These are phyloP conservation scores for Lethocerus indicus DNA, from an alignment of 1,140 invertebrate species.

Conservation along the genomic window DNA sequence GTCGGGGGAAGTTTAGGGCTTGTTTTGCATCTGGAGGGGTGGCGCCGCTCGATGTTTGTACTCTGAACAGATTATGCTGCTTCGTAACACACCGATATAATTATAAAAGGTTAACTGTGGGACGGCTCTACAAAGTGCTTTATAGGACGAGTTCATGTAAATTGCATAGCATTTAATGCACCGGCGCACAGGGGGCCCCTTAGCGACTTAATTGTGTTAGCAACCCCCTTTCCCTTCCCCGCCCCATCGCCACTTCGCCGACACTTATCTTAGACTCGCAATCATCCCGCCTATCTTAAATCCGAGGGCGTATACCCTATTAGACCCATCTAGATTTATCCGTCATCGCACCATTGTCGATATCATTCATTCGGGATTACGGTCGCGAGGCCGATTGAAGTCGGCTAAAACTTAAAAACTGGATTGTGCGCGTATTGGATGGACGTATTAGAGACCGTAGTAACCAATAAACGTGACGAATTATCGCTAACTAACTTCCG, in stretches of 20 bases:
- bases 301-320: no score
- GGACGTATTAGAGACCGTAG: no score
- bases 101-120: constrained; percentile 15
- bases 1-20: background rate
- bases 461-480: no score
- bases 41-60: background rate
- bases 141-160: constrained; percentile 14
- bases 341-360: no score
- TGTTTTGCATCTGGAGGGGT: constrained; percentile 7
- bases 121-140: constrained; percentile 3
- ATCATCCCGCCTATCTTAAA: no score
- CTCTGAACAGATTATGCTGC: constrained; percentile 3
- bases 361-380: no score
- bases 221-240: background rate
- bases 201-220: constrained; percentile 2
- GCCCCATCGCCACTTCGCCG: background rate
- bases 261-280: no score
- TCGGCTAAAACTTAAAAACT: no score
- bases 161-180: constrained; percentile 14
- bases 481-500: no score
- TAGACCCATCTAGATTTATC: no score
- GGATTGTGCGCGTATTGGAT: no score
- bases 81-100: constrained; percentile 14
- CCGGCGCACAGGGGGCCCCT: background rate
- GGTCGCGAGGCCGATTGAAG: no score